Evolutionary conservation across 2,888 invertebrate genomes (phyloP).

Genomic region (Tenthredo amoena): DNA sequence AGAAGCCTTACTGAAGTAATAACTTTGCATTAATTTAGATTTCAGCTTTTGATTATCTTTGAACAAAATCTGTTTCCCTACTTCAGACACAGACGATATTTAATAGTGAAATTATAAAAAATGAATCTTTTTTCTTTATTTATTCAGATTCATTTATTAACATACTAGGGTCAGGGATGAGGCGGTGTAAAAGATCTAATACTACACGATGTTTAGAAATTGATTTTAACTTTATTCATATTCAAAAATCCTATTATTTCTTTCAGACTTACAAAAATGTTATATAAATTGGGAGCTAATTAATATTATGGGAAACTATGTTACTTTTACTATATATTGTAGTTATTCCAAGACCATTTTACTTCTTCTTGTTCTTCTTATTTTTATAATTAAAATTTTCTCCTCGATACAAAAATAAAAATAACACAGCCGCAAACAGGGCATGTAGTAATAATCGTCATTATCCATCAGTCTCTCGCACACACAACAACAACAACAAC

Average conservation of each 20-base stretch:
- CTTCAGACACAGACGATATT: constrained; percentile 55
- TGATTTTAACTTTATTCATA: constrained; percentile 60
- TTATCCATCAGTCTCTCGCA: constrained; percentile 41
- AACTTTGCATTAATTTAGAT: background rate
- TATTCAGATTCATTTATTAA: background rate
- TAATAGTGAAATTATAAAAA: constrained; percentile 49
- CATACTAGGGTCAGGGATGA: background rate
- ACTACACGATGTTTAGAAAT: constrained; percentile 56
- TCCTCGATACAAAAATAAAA: constrained; percentile 59
- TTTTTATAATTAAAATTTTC: constrained; percentile 12
- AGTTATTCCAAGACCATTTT: background rate
- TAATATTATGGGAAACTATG: background rate
- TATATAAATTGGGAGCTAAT: constrained; percentile 20
- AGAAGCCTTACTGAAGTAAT: background rate
- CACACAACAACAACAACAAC: background rate
- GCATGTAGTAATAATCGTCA: background rate
- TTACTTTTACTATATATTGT: constrained; percentile 32
- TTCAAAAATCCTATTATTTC: constrained; percentile 57
- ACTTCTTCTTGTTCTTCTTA: background rate
- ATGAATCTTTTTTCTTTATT: constrained; percentile 36
- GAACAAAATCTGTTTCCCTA: constrained; percentile 57
- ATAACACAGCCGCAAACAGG: constrained; percentile 47
- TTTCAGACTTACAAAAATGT: constrained; percentile 34
- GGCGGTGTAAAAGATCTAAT: constrained; percentile 12
- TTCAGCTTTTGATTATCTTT: background rate